These are phyloP conservation scores for Hanleya hanleyi DNA, from an alignment of 2,888 invertebrate genomes.

Conservation along the genomic window DNA sequence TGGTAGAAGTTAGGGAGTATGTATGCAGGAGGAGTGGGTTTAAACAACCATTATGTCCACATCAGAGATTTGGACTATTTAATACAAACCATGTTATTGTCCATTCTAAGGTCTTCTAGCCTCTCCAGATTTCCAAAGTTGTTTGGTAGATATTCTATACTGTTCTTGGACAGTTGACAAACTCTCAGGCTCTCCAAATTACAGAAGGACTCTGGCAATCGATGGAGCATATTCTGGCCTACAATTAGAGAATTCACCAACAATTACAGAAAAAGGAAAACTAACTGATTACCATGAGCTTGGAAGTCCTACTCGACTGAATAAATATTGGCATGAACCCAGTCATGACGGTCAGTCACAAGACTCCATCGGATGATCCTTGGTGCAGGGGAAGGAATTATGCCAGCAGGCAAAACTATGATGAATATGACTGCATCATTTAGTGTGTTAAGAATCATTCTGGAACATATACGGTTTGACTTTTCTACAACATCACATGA, in stretches of 20 bases:
- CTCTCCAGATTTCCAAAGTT: constrained; percentile 58
- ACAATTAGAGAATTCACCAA: constrained; percentile 10
- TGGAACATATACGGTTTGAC: constrained; percentile 14
- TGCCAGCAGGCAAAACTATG: too few relatives aligned
- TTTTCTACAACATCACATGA: too few relatives aligned
- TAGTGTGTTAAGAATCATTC: constrained; percentile 6
- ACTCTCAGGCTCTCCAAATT: constrained; percentile 46
- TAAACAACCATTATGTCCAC: too few relatives aligned
- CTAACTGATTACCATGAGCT: background rate
- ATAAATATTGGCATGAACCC: too few relatives aligned
- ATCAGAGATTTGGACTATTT: too few relatives aligned
- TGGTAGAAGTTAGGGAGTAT: too few relatives aligned
- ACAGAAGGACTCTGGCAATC: constrained; percentile 63
- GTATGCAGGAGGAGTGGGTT: too few relatives aligned
- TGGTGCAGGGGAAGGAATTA: too few relatives aligned
- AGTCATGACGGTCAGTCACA: too few relatives aligned
- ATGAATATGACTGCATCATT: too few relatives aligned
- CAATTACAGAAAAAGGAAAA: constrained; percentile 4
- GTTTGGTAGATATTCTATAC: constrained; percentile 51
- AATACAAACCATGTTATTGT: constrained; percentile 59
- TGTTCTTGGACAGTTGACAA: constrained; percentile 60
- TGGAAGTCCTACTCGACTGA: too few relatives aligned
- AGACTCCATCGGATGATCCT: too few relatives aligned
- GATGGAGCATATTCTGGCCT: constrained; percentile 63
- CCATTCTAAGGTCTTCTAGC: constrained; percentile 58